Conservation (phyloP, 2,113 vertebrate genomes). For the Eretmodus cyanostictus region DNA sequence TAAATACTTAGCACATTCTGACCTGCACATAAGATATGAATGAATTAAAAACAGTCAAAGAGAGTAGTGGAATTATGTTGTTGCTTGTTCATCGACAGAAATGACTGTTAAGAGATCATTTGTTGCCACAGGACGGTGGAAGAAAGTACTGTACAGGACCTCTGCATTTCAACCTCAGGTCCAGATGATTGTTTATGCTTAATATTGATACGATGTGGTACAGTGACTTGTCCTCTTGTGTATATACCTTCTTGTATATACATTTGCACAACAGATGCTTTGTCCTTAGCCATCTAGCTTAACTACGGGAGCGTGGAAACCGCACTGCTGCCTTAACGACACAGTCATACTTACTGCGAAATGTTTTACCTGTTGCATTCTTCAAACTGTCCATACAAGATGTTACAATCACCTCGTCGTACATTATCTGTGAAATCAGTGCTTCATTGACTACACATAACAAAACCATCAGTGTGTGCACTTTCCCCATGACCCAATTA, state of each 20-base stretch:
- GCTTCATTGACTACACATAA: neutral
- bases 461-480: neutral
- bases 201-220: neutral
- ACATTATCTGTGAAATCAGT: neutral
- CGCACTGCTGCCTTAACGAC: constrained; percentile 46
- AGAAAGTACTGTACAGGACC: constrained; percentile 34
- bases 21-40: constrained; percentile 13
- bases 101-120: constrained; percentile 8
- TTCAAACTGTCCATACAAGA: neutral
- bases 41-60: constrained; percentile 1
- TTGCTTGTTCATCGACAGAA: constrained; percentile 5
- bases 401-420: neutral
- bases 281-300: neutral
- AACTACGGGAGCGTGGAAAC: neutral
- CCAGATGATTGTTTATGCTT: neutral
- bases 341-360: neutral
- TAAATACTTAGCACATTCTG: constrained; percentile 16
- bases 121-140: constrained; percentile 51
- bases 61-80: constrained; percentile 5
- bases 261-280: neutral
- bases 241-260: neutral
- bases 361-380: neutral
- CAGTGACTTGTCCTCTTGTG: neutral
- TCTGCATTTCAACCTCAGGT: constrained; percentile 22
- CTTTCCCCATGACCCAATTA: neutral